Evolutionary conservation across 2,797 vertebrate genomes (phyloP).

Genomic region (Neopelma chrysocephalum): DNA sequence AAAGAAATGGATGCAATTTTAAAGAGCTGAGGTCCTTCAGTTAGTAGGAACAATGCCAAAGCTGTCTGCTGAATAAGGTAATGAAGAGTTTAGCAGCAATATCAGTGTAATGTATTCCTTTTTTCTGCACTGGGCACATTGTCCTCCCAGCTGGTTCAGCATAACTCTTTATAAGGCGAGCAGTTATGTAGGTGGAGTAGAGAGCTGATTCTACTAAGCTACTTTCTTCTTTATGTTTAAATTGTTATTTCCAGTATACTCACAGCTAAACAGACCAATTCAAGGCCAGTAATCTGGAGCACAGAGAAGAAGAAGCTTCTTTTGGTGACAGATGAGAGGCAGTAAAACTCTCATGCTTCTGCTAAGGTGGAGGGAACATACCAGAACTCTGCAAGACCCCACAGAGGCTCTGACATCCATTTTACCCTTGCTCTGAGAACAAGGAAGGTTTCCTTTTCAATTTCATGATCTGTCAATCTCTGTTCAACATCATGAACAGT

Average conservation of each 20-base stretch:
- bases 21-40: background rate
- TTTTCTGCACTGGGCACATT: background rate
- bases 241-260: background rate
- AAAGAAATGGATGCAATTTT: background rate
- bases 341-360: background rate
- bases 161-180: background rate
- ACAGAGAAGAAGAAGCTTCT: background rate
- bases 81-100: constrained; percentile 1
- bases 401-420: background rate
- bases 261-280: background rate
- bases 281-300: background rate
- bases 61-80: background rate
- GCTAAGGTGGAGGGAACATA: background rate
- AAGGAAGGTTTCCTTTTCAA: background rate
- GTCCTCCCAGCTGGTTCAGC: constrained; percentile 18
- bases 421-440: background rate
- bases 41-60: background rate
- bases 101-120: background rate
- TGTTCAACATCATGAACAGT: background rate
- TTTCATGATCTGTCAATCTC: background rate
- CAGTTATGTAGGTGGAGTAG: background rate
- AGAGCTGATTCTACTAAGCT: background rate
- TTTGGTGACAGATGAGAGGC: background rate
- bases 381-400: background rate
- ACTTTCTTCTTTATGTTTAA: background rate